These are phyloP conservation scores for Eutrigla gurnardus DNA, from an alignment of 2,797 vertebrate species.

Conservation along the genomic window DNA sequence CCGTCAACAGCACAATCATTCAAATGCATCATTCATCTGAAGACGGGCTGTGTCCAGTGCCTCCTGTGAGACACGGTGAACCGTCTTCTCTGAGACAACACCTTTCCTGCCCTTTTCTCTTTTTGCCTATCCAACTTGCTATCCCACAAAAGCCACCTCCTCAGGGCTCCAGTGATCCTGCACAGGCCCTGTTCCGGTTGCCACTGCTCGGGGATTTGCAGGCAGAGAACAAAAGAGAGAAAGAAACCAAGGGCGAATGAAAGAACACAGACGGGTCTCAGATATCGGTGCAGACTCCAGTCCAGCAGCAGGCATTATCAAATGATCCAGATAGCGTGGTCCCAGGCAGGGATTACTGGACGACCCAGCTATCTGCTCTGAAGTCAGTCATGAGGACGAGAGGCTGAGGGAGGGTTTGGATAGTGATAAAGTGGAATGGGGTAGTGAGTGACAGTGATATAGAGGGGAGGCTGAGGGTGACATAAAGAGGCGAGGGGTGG, in stretches of 20 bases:
- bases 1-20: slow-evolving; percentile 32
- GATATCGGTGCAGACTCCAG: slow-evolving; percentile 53
- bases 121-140: slow-evolving; percentile 34
- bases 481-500: slow-evolving; percentile 52
- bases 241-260: slow-evolving; percentile 47
- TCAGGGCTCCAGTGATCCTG: slow-evolving; percentile 33
- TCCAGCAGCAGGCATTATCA: slow-evolving; percentile 65
- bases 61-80: slow-evolving; percentile 14
- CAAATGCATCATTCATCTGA: slow-evolving; percentile 13
- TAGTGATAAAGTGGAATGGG: slow-evolving; percentile 69
- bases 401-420: slow-evolving; percentile 46
- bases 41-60: neutral
- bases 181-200: slow-evolving; percentile 37
- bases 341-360: slow-evolving; percentile 71
- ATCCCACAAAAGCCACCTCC: slow-evolving; percentile 45
- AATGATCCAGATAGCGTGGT: slow-evolving; percentile 63
- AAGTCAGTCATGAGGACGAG: slow-evolving; percentile 45
- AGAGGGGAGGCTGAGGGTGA: slow-evolving; percentile 59
- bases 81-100: slow-evolving; percentile 15
- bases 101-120: slow-evolving; percentile 22
- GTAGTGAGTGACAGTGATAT: slow-evolving; percentile 63
- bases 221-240: slow-evolving; percentile 51
- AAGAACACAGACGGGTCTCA: slow-evolving; percentile 52
- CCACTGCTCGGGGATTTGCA: slow-evolving; percentile 45
- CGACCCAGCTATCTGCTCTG: slow-evolving; percentile 51